Evolutionary conservation across 2,888 invertebrate genomes (phyloP).

Genomic region (Acleris laterana): DNA sequence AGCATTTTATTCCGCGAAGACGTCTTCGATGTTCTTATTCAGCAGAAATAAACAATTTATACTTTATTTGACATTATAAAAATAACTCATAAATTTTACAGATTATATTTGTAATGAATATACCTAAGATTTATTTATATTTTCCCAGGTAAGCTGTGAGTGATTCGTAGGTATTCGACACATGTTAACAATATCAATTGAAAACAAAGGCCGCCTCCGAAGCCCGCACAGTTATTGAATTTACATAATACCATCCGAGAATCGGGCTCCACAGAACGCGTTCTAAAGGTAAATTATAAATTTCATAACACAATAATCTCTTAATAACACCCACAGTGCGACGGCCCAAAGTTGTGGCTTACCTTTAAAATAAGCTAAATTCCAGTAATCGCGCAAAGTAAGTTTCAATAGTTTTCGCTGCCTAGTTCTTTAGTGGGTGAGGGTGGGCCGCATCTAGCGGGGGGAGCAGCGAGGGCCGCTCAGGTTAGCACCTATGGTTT

Average conservation of each 20-base stretch:
- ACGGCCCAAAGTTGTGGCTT: constrained; percentile 46
- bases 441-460: constrained; percentile 43
- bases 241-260: constrained; percentile 67
- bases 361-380: constrained; percentile 59
- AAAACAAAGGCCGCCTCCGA: constrained; percentile 58
- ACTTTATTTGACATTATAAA: no score
- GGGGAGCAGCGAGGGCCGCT: constrained; percentile 50
- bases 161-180: constrained; percentile 1
- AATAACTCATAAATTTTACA: no score
- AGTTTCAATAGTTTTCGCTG: constrained; percentile 76
- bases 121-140: neutral
- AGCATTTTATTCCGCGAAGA: constrained; percentile 38
- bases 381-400: constrained; percentile 67
- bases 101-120: neutral
- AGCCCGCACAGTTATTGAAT: constrained; percentile 59
- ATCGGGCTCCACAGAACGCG: constrained; percentile 57
- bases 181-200: constrained; percentile 46
- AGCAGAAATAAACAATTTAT: constrained; percentile 11
- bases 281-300: constrained; percentile 63
- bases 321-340: constrained; percentile 57
- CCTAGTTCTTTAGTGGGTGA: constrained; percentile 56
- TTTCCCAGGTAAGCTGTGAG: neutral
- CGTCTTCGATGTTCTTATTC: constrained; percentile 28
- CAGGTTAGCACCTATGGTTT: constrained; percentile 79
- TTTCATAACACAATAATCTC: constrained; percentile 69